These are phyloP conservation scores for Atta texana DNA, from an alignment of 1,140 invertebrate species.

Conservation along the genomic window DNA sequence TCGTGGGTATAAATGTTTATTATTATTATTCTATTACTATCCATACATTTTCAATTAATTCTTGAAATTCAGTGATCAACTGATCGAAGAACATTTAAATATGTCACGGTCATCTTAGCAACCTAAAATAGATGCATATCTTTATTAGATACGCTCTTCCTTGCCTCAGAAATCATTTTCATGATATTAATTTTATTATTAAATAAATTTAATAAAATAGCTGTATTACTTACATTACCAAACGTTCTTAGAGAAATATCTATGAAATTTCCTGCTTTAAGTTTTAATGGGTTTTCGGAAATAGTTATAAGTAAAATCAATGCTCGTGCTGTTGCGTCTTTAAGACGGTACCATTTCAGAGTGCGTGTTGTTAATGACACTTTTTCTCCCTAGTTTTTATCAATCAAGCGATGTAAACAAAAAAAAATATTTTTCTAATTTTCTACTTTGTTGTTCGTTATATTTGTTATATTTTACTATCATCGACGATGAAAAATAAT, in stretches of 20 bases:
- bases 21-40: background rate
- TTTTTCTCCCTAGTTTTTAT: slow-evolving; percentile 63
- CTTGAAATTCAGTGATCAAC: background rate
- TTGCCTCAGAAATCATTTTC: background rate
- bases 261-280: slow-evolving; percentile 70
- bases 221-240: slow-evolving; percentile 59
- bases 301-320: slow-evolving; percentile 71
- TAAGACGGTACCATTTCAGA: slow-evolving; percentile 72
- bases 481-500: background rate
- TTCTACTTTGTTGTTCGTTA: background rate
- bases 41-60: background rate
- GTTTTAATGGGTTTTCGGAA: slow-evolving; percentile 61
- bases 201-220: background rate
- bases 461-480: background rate
- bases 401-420: background rate
- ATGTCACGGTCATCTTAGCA: slow-evolving; percentile 14
- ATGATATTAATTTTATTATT: background rate
- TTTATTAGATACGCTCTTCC: background rate
- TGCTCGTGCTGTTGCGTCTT: slow-evolving; percentile 50
- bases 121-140: slow-evolving; percentile 31
- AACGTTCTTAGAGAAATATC: slow-evolving; percentile 69
- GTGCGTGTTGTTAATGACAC: slow-evolving; percentile 61
- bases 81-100: slow-evolving; percentile 43
- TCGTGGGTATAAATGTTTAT: background rate
- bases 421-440: background rate